Base-by-base conservation (phyloP, 2,113 vertebrate species). In the Otus sunia region DNA sequence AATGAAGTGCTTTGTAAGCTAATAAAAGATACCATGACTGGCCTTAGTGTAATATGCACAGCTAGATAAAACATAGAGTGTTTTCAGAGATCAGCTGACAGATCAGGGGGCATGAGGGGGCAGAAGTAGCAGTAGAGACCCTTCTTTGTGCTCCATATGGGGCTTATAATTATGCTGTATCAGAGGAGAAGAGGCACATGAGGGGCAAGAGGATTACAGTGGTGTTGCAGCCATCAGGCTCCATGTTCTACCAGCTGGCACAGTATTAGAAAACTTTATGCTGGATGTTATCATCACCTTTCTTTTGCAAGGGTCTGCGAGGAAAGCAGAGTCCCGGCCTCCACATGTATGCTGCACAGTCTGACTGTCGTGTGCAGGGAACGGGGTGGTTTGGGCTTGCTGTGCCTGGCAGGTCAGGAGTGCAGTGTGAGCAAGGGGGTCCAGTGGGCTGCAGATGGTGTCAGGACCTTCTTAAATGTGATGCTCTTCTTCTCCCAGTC, bases 91-190 rank as follows among this genome's bases (percentile, higher is more conserved):
- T 27, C 45, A 62, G 9, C 55, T 80, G 64, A 39, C 27, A 63
- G 39, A 72, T 10, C 1, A 0, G 3, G 23, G 26, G 34, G 4
- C 5, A 3, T n/a, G 12, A 50, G 22, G 12, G 10, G 5, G 41
- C 55, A 73, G 55, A 60, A 84, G 45, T 55, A 69, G 45, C 50
- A 29, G 4, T 15, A 37, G 58, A 83, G 26, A 72, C 43, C 53
- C 69, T 72, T 34, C 8, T 71, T 73, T 64, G 8, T 29, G 34
- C 68, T 80, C 18, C 15, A 13, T 29, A 2, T 21, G 66, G 60
- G 78, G 13, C 20, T 4, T n/a, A 3, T 37, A 64, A 45, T 11
- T 21, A 6, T 60, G 52, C 21, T 84, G 30, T 30, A 43, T 52
- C 32, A 41, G 62, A 75, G 23, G 36, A 58, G 3, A 67, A 21